Conservation (phyloP, 2,113 vertebrate genomes). For the Ictalurus furcatus region DNA sequence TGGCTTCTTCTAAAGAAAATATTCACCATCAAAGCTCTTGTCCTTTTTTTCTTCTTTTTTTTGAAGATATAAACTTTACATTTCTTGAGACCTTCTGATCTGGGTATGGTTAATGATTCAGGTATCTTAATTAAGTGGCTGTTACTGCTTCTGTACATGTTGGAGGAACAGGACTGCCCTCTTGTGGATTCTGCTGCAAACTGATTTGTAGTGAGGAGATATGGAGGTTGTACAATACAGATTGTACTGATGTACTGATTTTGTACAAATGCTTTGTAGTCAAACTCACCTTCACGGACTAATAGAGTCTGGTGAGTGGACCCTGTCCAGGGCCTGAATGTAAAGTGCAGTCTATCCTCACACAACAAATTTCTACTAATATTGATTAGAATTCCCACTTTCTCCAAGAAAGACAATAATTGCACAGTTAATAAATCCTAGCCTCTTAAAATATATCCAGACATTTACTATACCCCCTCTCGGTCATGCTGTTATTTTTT, state of each 20-base stretch:
- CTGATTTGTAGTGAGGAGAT: constrained; percentile 52
- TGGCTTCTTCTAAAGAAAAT: neutral
- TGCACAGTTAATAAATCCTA: constrained; percentile 26
- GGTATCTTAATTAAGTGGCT: neutral
- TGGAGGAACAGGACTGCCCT: constrained; percentile 40
- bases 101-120: neutral
- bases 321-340: neutral
- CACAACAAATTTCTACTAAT: neutral
- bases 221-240: neutral
- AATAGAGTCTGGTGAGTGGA: neutral
- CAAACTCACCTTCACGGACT: neutral
- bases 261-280: neutral
- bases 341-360: neutral
- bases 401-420: constrained; percentile 5
- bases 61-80: neutral
- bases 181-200: constrained; percentile 64
- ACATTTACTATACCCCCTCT: neutral
- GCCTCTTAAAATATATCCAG: constrained; percentile 4
- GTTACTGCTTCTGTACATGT: neutral
- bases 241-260: neutral
- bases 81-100: neutral
- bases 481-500: constrained; percentile 34
- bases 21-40: neutral
- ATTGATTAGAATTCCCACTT: neutral
- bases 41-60: neutral